Evolutionary conservation across 2,797 vertebrate species (phyloP), one percentile per base, ranked within the genome.

Genomic region (Hyperoplus lanceolatus): DNA sequence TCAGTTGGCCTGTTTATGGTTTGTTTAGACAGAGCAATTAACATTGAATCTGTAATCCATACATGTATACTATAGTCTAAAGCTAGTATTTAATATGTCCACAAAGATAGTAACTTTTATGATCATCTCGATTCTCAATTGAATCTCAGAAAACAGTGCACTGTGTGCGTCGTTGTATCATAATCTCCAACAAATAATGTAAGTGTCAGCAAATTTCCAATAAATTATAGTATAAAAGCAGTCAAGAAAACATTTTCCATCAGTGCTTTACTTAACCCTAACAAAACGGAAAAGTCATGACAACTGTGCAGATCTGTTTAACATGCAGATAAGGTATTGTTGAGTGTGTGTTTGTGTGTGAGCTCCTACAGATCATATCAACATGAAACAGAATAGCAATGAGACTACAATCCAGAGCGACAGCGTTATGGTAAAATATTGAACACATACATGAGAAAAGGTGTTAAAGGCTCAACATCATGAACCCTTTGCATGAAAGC

Each of bases 401-500:
- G n/a, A 71, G 54, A 61, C 54, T 12, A 2, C 55, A 62, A 64
- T 16, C 4, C 14, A 49, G 46, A 67, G 49, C 39, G 56, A 69
- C 43, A 48, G 78, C 50, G n/a, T 10, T 39, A 16, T 57, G 50
- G 60, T 18, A 60, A 58, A 76, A 42, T 55, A 12, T 66, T 0
- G 0, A 80, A 36, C 64, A 39, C 45, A 8, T 4, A 5, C 49
- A 72, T 56, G 38, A 66, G 13, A 62, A 73, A 51, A 41, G 8
- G 18, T 50, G 39, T 70, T 59, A 14, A 58, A 70, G 29, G 36
- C 50, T 46, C 38, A 45, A 36, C 18, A 38, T 51, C 6, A 36
- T 4, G 29, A 75, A 58, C 36, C 9, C 29, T 64, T 70, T 29
- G 43, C 21, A 64, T 74, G 38, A 75, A 77, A 71, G 43, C 2